Evolutionary conservation across 2,888 invertebrate species (phyloP), one percentile per base, ranked within the genome.

Genomic region (Ectobius pallidus): DNA sequence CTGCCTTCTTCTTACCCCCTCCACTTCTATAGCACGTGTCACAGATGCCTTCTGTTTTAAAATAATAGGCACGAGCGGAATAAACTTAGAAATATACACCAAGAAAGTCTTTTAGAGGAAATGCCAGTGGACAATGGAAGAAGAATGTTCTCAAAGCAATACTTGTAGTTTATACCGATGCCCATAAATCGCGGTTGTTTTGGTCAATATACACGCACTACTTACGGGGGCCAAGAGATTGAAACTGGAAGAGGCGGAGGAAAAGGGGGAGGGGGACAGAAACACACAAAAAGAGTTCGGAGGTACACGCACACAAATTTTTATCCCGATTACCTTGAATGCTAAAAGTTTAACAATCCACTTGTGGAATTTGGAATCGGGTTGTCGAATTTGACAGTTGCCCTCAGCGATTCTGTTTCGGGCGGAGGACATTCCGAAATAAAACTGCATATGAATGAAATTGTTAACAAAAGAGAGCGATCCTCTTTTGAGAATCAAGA

Each of bases 301-400:
- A 30, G 27, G 7, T 32, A 30, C 58, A 58, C 25, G 55, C 27
- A 58, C 58, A 58, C 58, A 58, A 39, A 62, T 39, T 62, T 39
- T 39, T n/a, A 65, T 65, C 65, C 30, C 42, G 65, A 65, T 65
- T 65, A 65, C 65, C 65, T 65, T 65, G 65, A 65, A 65, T 65
- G 30, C 42, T 46, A 42, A 63, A 63, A 16, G 22, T 63, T 32
- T 22, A 65, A 46, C 27, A 65, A 65, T 65, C 34, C 44, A 1
- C 22, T 46, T 46, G 44, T 62, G 62, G 39, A 20, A 62, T 62
- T 62, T 46, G 20, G 27, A 30, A 22, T 65, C 65, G 42, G 25
- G 39, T 46, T 65, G 65, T 65, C 65, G 65, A 65, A 44, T 65
- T 65, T 65, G 46, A 65, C 44, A 65, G 18, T 46, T 27, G 30